These are phyloP conservation scores for Hylia prasina DNA, from an alignment of 2,113 vertebrate genomes.

Conservation along the genomic window DNA sequence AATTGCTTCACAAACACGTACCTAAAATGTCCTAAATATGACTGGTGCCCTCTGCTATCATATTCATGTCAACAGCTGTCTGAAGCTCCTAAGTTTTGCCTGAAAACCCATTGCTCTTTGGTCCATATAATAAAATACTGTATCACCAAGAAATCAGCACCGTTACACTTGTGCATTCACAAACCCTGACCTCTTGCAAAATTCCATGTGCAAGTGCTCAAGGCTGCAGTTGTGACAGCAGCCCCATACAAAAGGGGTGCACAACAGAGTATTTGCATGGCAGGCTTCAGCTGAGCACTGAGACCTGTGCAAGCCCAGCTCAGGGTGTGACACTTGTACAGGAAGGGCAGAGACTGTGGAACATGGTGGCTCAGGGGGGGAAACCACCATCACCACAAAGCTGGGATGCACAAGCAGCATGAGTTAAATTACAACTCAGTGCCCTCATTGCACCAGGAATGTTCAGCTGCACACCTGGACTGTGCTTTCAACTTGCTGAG, in stretches of 20 bases:
- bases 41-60: not conserved
- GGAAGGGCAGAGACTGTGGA: not conserved
- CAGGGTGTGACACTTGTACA: not conserved
- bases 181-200: not conserved
- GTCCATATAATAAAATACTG: not conserved
- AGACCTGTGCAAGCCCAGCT: not conserved
- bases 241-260: accelerated
- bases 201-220: not conserved
- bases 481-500: not conserved
- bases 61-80: not conserved
- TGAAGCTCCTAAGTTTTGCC: not conserved
- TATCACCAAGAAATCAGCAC: not conserved
- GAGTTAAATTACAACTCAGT: not conserved
- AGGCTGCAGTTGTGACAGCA: not conserved
- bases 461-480: not conserved
- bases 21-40: not conserved
- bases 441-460: accelerated
- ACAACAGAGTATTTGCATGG: not conserved
- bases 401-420: not conserved
- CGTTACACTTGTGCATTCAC: not conserved
- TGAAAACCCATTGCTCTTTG: not conserved
- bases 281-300: not conserved
- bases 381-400: not conserved
- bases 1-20: not conserved
- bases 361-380: accelerated